Evolutionary conservation across 2,888 invertebrate genomes (phyloP).

Genomic region (Sipunculus nudus): DNA sequence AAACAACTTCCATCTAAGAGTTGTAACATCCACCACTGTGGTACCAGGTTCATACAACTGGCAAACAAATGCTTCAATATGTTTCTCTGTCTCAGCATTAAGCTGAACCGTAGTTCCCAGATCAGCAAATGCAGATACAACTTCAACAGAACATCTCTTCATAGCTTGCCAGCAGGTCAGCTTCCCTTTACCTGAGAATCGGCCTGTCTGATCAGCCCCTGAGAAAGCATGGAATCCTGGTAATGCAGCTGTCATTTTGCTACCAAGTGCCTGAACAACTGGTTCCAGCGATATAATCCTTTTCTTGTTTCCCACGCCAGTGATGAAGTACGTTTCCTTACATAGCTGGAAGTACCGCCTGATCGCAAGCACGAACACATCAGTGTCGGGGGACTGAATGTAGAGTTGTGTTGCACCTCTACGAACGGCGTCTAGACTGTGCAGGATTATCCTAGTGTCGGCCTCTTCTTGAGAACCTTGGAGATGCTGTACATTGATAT

Average conservation of each 20-base stretch:
- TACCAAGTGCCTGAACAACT: not conserved
- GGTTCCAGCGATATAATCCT: not conserved
- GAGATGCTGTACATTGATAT: not conserved
- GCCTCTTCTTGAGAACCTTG: constrained; percentile 2
- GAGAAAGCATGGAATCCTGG: not conserved
- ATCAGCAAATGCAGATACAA: not conserved
- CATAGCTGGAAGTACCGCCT: not conserved
- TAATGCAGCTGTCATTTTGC: not conserved
- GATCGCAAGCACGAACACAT: not conserved
- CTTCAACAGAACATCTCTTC: not conserved
- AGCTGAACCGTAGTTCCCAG: not conserved
- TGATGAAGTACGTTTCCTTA: not conserved
- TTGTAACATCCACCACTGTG: not conserved
- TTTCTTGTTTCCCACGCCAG: not conserved
- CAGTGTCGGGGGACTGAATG: not conserved
- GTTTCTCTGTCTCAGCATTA: not conserved
- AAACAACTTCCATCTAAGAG: not conserved
- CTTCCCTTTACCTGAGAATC: not conserved
- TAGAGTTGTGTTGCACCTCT: not conserved
- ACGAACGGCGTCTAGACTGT: not conserved
- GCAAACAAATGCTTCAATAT: not conserved
- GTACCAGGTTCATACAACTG: not conserved
- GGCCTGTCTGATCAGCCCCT: not conserved
- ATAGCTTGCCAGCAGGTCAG: not conserved
- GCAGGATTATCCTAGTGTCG: not conserved